Base-by-base conservation (phyloP, 92 coral and sea anemone species). In the Palythoa caribaeorum region DNA sequence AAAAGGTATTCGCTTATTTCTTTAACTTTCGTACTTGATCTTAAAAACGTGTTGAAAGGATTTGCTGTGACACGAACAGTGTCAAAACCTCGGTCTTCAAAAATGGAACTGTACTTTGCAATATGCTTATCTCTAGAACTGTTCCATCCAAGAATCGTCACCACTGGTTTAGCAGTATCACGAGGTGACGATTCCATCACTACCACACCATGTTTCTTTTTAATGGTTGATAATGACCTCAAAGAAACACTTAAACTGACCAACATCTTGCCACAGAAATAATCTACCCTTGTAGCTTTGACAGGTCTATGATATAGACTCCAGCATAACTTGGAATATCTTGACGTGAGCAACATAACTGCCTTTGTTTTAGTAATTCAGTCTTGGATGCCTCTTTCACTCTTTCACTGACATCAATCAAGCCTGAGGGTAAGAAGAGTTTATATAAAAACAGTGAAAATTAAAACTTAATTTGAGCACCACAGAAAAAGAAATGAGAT, bases 111-210 rank as follows among this genome's bases (percentile, higher is more conserved):
- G 88, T 95, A 96, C 71, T 95, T 96, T 36, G 89, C 90, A 75
- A 96, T 37, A 53, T 96, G 92, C 77, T 93, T 95, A 71, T 95
- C 93, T 62, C 68, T 93, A 5, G 98, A 93, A 52, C 94, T 92
- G 72, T 96, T 96, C 99, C 99, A 96, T 38, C 99, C 98, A 38
- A 96, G 97, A 38, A 96, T 83, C n/a, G 94, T 93, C 3, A 96
- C 98, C 69, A 95, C 86, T 17, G 99, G 99, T 17, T 75, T 86
- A 44, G 20, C 65, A 19, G 83, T 73, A 19, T 81, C 53, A 69
- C 70, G 78, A 39, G 35, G n/a, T 52, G 86, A 9, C 17, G 83
- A 38, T 89, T 80, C 89, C 53, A 91, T 90, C 7, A 94, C 88
- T 51, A 94, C 71, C 20, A 93, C 83, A 15, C 95, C 97, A 90